phyloP scores from a whole-genome alignment of 2,888 invertebrate species.

The Yponomeuta sedellus region DNA sequence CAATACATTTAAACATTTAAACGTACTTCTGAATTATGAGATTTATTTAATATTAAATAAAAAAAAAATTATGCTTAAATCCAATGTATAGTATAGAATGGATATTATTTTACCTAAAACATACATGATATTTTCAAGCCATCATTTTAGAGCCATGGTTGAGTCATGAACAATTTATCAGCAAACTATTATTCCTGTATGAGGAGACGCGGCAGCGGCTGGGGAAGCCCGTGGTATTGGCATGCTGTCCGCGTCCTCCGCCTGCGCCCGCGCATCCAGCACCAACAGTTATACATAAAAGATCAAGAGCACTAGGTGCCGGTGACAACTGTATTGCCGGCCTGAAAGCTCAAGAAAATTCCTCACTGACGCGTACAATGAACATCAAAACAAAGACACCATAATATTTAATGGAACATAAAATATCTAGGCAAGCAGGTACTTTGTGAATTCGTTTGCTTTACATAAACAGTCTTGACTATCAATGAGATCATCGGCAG shows the following conservation, averaged over 20 bases:
- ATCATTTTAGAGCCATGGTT: too few species aligned
- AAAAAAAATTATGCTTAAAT: too few species aligned
- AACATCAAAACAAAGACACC: constrained; percentile 2
- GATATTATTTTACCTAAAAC: too few species aligned
- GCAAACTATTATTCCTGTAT: neutral
- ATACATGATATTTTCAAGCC: too few species aligned
- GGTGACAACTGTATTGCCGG: neutral
- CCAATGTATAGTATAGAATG: too few species aligned
- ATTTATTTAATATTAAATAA: too few species aligned
- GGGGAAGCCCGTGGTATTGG: neutral
- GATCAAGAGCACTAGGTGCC: constrained; percentile 27
- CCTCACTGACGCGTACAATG: neutral
- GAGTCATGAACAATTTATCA: neutral
- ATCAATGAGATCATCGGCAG: constrained; percentile 5
- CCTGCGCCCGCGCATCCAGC: neutral
- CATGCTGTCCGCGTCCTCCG: neutral
- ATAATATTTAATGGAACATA: constrained; percentile 9
- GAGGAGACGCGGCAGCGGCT: neutral
- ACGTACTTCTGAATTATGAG: too few species aligned
- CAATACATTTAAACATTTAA: too few species aligned
- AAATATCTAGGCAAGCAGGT: constrained; percentile 2
- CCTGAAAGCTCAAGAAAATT: constrained; percentile 12
- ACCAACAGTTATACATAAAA: constrained; percentile 32
- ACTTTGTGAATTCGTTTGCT: neutral
- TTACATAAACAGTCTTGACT: constrained; percentile 1